A percentile compares a stretch with the other conserved stretches of the same genome.
Conservation (phyloP, 2,113 vertebrate genomes). For the Candoia aspera region DNA sequence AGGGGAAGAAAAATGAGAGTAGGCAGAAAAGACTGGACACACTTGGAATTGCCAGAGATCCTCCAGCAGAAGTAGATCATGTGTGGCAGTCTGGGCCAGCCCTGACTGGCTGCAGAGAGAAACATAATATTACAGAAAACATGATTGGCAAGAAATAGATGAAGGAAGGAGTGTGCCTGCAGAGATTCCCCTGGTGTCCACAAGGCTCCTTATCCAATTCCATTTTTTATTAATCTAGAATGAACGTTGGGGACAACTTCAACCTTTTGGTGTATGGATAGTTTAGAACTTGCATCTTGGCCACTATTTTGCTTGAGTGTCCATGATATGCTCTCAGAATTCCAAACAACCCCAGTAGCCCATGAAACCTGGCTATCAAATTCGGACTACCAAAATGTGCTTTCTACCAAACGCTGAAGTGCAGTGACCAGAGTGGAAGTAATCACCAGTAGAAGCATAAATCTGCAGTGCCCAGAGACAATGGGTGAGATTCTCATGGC, state of each 20-base stretch:
- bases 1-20: not conserved
- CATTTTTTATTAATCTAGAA: not conserved
- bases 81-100: not conserved
- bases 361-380: not conserved
- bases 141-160: not conserved
- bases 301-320: not conserved
- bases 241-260: not conserved
- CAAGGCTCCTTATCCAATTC: not conserved
- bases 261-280: not conserved
- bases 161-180: not conserved
- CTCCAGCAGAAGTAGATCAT: not conserved
- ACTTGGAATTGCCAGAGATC: not conserved
- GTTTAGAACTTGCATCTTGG: not conserved
- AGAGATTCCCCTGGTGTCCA: not conserved
- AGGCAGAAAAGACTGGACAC: not conserved
- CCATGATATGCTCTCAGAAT: not conserved
- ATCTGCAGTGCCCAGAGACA: slow-evolving; percentile 86
- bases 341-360: not conserved
- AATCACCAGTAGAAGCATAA: slow-evolving; percentile 81
- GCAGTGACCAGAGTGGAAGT: not conserved
- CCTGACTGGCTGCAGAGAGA: not conserved
- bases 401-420: not conserved
- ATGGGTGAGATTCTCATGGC: slow-evolving; percentile 76
- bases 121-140: not conserved
- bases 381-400: not conserved